Percentiles rank a stretch among this genome's conserved stretches.
Evolutionary conservation across 2,113 vertebrate species (phyloP).

Genomic region (Tragelaphus scriptus): DNA sequence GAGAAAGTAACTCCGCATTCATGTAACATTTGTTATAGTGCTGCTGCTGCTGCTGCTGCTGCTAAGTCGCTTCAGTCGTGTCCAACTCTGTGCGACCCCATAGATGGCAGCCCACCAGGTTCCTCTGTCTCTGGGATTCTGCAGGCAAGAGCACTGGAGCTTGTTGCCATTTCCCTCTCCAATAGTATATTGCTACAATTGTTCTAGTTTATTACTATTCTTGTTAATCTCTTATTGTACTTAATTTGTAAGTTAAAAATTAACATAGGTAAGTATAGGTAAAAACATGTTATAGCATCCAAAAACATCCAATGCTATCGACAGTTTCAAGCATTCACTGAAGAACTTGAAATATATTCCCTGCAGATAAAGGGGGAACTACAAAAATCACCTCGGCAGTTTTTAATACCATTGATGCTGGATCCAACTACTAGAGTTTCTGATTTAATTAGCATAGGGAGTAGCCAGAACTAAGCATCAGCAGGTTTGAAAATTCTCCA

Average conservation of each 20-base stretch:
- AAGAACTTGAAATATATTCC: neutral
- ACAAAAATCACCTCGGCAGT: neutral
- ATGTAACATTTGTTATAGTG: neutral
- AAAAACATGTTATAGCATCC: neutral
- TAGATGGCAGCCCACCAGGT: neutral
- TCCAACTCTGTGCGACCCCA: neutral
- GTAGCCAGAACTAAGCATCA: neutral
- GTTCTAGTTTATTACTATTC: neutral
- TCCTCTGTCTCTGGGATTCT: neutral
- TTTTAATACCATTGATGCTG: neutral
- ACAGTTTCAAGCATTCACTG: neutral
- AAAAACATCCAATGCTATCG: neutral
- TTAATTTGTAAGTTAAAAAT: neutral
- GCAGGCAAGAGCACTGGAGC: neutral
- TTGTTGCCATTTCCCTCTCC: neutral
- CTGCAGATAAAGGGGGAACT: neutral
- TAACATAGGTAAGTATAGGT: neutral
- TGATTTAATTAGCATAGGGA: neutral
- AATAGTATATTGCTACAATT: neutral
- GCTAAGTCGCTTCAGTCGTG: neutral
- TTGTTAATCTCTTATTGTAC: neutral
- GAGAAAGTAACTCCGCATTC: neutral
- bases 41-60: neutral
- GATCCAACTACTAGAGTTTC: neutral
- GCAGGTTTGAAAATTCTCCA: neutral